These are phyloP conservation scores for Cryptocephalus primarius DNA, from an alignment of 2,888 invertebrate species.

Conservation along the genomic window DNA sequence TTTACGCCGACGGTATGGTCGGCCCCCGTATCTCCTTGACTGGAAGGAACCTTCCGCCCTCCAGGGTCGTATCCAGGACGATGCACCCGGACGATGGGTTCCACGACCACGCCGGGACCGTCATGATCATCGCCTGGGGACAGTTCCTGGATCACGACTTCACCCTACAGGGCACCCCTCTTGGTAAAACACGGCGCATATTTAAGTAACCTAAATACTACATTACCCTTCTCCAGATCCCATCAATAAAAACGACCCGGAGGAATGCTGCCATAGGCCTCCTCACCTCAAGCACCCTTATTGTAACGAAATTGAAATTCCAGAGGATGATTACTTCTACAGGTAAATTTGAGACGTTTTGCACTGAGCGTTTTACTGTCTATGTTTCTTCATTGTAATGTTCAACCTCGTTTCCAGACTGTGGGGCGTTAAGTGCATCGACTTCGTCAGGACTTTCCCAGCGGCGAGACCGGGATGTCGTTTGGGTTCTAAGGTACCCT, in stretches of 20 bases:
- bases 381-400: background rate
- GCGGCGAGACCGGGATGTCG: conserved; percentile 79
- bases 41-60: conserved; percentile 65
- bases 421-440: conserved; percentile 76
- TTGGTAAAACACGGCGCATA: conserved; percentile 48
- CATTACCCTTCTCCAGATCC: conserved; percentile 48
- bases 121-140: conserved; percentile 90
- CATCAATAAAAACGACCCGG: conserved; percentile 77
- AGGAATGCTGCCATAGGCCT: conserved; percentile 79
- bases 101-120: conserved; percentile 88
- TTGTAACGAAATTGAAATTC: conserved; percentile 80
- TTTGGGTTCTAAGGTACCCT: conserved; percentile 75
- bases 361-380: background rate
- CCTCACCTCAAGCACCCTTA: conserved; percentile 78
- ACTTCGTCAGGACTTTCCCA: conserved; percentile 83
- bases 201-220: too few species aligned
- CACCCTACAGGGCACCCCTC: conserved; percentile 76
- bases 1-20: conserved; percentile 76
- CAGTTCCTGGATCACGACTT: conserved; percentile 94
- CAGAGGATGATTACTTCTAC: conserved; percentile 87
- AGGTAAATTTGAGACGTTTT: conserved; percentile 26
- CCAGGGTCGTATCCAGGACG: conserved; percentile 77
- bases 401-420: conserved; percentile 26
- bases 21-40: conserved; percentile 71
- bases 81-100: conserved; percentile 89